Percentiles rank a stretch among this genome's conserved stretches.
Conservation (phyloP, 2,888 invertebrate genomes). For the Uropetala carovei region DNA sequence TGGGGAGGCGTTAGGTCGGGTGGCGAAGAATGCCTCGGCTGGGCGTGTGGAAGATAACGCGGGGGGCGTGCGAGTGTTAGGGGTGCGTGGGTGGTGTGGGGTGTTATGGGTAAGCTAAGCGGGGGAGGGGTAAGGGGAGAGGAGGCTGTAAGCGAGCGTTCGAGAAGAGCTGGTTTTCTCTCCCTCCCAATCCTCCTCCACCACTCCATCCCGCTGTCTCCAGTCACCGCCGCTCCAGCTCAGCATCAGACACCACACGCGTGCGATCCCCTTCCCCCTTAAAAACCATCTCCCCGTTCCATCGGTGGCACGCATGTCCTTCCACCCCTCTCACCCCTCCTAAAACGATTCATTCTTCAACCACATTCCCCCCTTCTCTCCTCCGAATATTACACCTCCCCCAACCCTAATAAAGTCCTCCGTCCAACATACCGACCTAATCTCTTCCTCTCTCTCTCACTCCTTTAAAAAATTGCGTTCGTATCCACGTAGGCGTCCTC, state of each 20-base stretch:
- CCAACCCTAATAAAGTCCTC: neutral
- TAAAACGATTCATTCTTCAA: neutral
- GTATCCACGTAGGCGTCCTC: no score
- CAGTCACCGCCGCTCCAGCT: neutral
- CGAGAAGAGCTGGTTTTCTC: constrained; percentile 1
- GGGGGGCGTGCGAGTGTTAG: neutral
- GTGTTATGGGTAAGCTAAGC: constrained; percentile 46
- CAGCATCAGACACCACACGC: constrained; percentile 31
- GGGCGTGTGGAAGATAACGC: constrained; percentile 23
- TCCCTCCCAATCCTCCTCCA: neutral
- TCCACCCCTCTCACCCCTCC: neutral
- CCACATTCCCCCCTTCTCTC: neutral
- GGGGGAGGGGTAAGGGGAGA: neutral
- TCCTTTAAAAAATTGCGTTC: no score
- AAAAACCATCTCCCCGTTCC: constrained; percentile 13
- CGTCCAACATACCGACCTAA: neutral
- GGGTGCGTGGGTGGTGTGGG: neutral
- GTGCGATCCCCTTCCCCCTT: constrained; percentile 9
- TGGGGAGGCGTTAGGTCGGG: neutral
- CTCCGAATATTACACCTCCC: no score
- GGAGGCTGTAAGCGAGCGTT: neutral
- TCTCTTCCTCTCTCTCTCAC: no score
- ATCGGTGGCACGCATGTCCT: constrained; percentile 6
- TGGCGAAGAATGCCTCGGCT: neutral
- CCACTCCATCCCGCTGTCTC: neutral